A percentile compares a stretch with the other conserved stretches of the same genome.
These are phyloP conservation scores for Engraulis encrasicolus DNA, from an alignment of 2,113 vertebrate species.

Conservation along the genomic window DNA sequence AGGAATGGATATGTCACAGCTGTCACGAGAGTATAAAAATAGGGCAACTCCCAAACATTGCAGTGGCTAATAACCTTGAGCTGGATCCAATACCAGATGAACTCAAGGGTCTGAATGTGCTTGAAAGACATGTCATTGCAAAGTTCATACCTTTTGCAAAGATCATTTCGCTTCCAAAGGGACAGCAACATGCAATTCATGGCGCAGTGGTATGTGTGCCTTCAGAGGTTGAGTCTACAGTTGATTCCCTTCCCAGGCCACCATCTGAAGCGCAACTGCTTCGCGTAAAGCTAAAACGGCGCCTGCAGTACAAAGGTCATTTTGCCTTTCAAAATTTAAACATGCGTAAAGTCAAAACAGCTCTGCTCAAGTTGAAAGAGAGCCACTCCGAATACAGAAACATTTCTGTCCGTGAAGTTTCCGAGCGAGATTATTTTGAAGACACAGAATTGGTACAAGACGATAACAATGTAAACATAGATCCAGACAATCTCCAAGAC, in stretches of 20 bases:
- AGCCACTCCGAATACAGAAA: constrained; percentile 46
- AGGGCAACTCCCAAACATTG: too few relatives aligned
- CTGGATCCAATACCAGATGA: too few relatives aligned
- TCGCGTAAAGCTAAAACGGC: constrained; percentile 43
- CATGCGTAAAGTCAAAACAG: constrained; percentile 43
- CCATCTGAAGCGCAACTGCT: constrained; percentile 47
- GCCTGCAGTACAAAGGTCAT: constrained; percentile 42
- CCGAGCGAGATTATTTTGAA: constrained; percentile 19
- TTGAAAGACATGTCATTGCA: constrained; percentile 14
- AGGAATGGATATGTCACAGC: constrained; percentile 37
- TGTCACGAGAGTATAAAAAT: too few relatives aligned
- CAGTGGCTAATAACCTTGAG: too few relatives aligned
- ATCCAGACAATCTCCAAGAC: too few relatives aligned
- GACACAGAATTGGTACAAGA: too few relatives aligned
- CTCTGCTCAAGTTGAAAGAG: constrained; percentile 28
- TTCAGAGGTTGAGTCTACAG: constrained; percentile 44
- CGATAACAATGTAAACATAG: too few relatives aligned
- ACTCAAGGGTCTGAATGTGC: too few relatives aligned
- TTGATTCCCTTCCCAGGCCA: constrained; percentile 26
- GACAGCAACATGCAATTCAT: constrained; percentile 15
- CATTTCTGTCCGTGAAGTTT: not conserved
- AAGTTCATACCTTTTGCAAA: constrained; percentile 42
- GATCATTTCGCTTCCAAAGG: constrained; percentile 45
- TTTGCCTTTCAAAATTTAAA: constrained; percentile 42
- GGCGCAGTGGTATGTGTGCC: constrained; percentile 48